phyloP scores from a whole-genome alignment of 2,797 vertebrate species.

The Crenichthys baileyi region DNA sequence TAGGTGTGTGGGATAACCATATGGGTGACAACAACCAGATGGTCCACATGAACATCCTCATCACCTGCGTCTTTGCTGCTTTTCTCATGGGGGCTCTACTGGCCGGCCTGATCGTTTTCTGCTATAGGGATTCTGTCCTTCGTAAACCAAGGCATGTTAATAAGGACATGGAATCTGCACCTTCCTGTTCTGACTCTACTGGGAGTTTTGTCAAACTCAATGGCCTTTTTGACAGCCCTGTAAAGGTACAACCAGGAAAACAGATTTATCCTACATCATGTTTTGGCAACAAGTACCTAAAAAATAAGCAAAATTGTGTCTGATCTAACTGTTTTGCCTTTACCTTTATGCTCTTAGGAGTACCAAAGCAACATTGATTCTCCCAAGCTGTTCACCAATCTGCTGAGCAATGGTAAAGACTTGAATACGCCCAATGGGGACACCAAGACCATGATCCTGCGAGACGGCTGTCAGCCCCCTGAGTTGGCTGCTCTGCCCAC shows the following conservation, averaged over 20 bases:
- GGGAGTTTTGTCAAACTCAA: constrained; percentile 97
- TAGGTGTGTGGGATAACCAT: constrained; percentile 96
- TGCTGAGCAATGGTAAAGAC: constrained; percentile 91
- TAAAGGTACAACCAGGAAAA: constrained; percentile 81
- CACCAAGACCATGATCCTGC: constrained; percentile 90
- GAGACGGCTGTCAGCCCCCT: constrained; percentile 90
- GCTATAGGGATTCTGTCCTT: constrained; percentile 91
- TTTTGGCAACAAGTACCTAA: constrained; percentile 12
- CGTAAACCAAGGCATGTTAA: constrained; percentile 91
- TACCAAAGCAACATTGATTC: constrained; percentile 94
- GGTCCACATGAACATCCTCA: constrained; percentile 99
- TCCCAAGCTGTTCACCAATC: constrained; percentile 94
- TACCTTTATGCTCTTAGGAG: constrained; percentile 73
- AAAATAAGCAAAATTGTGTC: constrained; percentile 26
- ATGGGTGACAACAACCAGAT: constrained; percentile 95
- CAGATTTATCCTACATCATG: constrained; percentile 14
- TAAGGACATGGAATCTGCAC: constrained; percentile 93
- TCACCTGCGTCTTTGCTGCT: constrained; percentile 96
- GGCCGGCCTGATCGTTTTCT: constrained; percentile 95
- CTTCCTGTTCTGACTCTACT: constrained; percentile 93
- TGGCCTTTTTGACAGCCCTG: constrained; percentile 94
- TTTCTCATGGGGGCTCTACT: constrained; percentile 96
- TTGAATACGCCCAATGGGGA: constrained; percentile 83
- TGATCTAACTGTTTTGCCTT: constrained; percentile 39
- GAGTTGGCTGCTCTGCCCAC: constrained; percentile 96